A percentile compares a stretch with the other conserved stretches of the same genome.
Evolutionary conservation across 2,797 vertebrate genomes (phyloP).

Genomic region (Syngnathus acus): DNA sequence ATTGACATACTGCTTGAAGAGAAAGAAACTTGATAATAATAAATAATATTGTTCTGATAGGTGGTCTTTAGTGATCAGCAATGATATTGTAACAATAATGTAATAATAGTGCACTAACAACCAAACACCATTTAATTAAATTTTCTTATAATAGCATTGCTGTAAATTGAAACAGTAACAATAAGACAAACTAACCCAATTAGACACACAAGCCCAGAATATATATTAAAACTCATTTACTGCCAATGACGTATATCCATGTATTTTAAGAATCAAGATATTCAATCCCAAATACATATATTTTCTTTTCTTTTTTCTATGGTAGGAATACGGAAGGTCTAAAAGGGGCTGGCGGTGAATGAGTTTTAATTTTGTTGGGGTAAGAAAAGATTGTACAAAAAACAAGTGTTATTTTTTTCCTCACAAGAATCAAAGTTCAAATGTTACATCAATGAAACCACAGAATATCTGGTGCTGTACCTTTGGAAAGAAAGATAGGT

Average conservation of each 20-base stretch:
- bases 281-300: too few relatives aligned
- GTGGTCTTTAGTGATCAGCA: neutral
- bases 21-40: neutral
- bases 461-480: slow-evolving; percentile 54
- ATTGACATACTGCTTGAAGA: neutral
- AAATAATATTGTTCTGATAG: neutral
- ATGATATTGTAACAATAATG: too few relatives aligned
- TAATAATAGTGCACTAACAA: too few relatives aligned
- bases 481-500: slow-evolving; percentile 50
- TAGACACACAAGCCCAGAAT: neutral
- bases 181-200: neutral
- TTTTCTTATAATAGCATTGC: too few relatives aligned
- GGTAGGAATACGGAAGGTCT: too few relatives aligned
- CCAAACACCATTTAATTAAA: too few relatives aligned
- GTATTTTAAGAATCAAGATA: too few relatives aligned
- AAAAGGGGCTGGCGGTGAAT: too few relatives aligned
- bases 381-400: neutral
- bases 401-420: neutral
- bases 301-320: too few relatives aligned
- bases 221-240: neutral
- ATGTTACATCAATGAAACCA: neutral
- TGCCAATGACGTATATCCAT: too few relatives aligned
- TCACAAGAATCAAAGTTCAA: neutral
- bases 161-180: neutral
- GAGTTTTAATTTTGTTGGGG: neutral